These are phyloP conservation scores for Chaenodraco wilsoni DNA, from an alignment of 2,797 vertebrate genomes.

Conservation along the genomic window DNA sequence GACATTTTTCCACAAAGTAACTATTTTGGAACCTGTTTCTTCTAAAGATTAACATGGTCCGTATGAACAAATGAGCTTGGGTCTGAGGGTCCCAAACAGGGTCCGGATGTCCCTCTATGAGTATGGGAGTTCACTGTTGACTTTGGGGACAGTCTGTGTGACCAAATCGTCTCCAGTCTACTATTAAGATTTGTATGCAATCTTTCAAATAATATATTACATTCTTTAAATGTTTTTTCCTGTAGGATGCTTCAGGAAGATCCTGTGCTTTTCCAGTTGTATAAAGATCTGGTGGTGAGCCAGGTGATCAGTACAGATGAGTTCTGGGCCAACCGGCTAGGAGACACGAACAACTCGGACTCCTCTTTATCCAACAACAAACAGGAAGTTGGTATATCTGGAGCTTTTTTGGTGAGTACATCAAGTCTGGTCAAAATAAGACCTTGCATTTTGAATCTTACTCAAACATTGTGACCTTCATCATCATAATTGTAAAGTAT, in stretches of 20 bases:
- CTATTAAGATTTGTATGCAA: not conserved
- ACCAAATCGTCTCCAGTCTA: not conserved
- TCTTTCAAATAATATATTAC: not conserved
- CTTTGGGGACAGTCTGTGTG: not conserved
- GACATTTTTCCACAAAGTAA: not conserved
- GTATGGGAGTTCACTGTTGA: not conserved
- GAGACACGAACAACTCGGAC: constrained; percentile 87
- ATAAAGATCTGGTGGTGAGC: constrained; percentile 98
- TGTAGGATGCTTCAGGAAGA: constrained; percentile 98
- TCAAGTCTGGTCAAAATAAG: not conserved
- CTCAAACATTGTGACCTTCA: not conserved
- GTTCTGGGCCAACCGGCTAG: constrained; percentile 97
- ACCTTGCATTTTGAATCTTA: not conserved
- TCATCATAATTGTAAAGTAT: not conserved
- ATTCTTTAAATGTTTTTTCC: constrained; percentile 4
- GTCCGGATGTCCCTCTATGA: not conserved
- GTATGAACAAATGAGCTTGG: too few relatives aligned
- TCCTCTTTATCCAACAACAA: constrained; percentile 86
- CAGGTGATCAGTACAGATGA: constrained; percentile 99
- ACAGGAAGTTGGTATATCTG: constrained; percentile 98
- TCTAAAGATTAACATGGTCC: not conserved
- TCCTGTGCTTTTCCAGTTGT: constrained; percentile 97
- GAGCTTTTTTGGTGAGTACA: constrained; percentile 93
- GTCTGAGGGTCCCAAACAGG: not conserved
- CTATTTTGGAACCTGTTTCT: not conserved